Base-by-base conservation (phyloP, 2,113 vertebrate genomes). In the Charadrius vociferus region DNA sequence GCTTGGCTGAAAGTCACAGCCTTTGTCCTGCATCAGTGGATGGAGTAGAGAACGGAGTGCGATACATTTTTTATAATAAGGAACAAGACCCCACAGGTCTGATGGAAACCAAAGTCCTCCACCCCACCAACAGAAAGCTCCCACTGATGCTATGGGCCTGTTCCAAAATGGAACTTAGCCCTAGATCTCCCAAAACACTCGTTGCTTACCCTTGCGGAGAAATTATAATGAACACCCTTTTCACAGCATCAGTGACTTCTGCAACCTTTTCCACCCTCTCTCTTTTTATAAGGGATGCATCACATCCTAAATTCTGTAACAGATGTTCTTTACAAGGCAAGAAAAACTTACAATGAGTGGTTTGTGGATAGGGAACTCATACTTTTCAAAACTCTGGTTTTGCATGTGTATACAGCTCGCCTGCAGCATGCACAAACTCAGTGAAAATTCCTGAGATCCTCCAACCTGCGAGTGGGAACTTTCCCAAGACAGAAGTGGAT, bases 301-400 rank as follows among this genome's bases (percentile, higher is more conserved):
- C 92, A 86, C 85, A 96, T 88, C 90, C 92, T 90, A 67, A 77
- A 73, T 77, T 83, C 88, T 36, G 7, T 32, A 95, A 70, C 92
- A 96, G 85, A 96, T 94, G 95, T 74, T 92, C 79, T 93, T 94
- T 88, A 92, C 74, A 74, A 93, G 92, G 66, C 74, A 62, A 66
- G 81, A 95, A 83, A 70, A 30, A 73, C 72, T 82, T 58, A 80
- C 53, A 77, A 26, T 16, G 71, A 56, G 58, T 45, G 62, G 37
- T 93, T 75, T 82, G 87, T 65, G 85, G 62, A 77, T 12, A 80
- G 39, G 62, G 90, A 82, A n/a, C 67, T 92, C 53, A 9, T 10
- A 30, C 49, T 80, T 85, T 34, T 68, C 36, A 56, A 72, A 79
- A 3, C 18, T 52, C 58, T 52, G 52, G 1, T 6, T 93, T n/a